Percentiles rank a stretch among this genome's conserved stretches.
These are phyloP conservation scores for Baronia brevicornis DNA, from an alignment of 2,888 invertebrate genomes.

Conservation along the genomic window DNA sequence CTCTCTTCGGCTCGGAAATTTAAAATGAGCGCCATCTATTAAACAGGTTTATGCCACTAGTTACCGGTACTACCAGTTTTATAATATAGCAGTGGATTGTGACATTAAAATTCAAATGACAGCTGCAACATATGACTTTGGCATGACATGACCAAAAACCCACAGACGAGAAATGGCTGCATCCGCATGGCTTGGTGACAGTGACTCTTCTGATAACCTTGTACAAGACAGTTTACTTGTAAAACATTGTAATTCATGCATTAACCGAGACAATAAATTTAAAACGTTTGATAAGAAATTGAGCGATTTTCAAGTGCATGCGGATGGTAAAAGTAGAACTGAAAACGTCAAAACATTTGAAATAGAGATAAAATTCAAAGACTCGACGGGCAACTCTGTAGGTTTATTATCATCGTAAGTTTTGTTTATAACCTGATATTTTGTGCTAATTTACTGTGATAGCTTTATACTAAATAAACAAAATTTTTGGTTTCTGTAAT, in stretches of 20 bases:
- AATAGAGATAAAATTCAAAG: constrained; percentile 24
- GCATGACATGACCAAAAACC: constrained; percentile 22
- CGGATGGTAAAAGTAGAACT: constrained; percentile 23
- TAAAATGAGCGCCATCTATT: constrained; percentile 51
- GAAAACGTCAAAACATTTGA: constrained; percentile 31
- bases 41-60: constrained; percentile 3
- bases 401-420: constrained; percentile 41
- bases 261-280: constrained; percentile 22
- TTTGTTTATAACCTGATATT: constrained; percentile 9
- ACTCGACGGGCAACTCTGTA: constrained; percentile 28
- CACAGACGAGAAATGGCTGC: constrained; percentile 47
- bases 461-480: too few relatives aligned
- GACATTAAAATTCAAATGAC: constrained; percentile 16
- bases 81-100: constrained; percentile 26
- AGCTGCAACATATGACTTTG: constrained; percentile 20
- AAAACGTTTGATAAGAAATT: constrained; percentile 23
- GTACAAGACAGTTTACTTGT: constrained; percentile 27
- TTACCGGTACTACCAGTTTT: constrained; percentile 19
- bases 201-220: constrained; percentile 29
- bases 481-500: constrained; percentile 17
- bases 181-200: constrained; percentile 58
- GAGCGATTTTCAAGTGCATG: constrained; percentile 24
- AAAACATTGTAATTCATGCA: constrained; percentile 24
- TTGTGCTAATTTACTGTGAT: constrained; percentile 4
- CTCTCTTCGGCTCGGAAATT: constrained; percentile 27